phyloP scores from a whole-genome alignment of 1,140 invertebrate genomes.

The Neuroterus valhalla region DNA sequence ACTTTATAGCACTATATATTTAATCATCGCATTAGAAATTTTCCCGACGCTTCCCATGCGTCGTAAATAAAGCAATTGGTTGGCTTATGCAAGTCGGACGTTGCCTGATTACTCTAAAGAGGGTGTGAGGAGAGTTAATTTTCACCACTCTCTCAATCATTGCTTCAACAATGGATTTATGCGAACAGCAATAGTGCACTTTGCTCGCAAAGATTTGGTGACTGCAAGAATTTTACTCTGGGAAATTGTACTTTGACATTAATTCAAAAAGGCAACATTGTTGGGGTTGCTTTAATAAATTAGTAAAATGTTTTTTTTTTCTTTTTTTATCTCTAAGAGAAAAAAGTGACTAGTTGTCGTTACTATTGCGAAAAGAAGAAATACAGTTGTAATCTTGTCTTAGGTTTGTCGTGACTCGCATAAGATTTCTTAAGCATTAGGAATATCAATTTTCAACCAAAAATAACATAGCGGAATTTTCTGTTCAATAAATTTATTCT shows the following conservation, averaged over 20 bases:
- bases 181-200: slow-evolving; percentile 15
- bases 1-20: neutral
- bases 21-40: neutral
- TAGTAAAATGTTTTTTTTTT: too few relatives aligned
- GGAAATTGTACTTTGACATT: neutral
- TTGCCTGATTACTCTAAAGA: slow-evolving; percentile 39
- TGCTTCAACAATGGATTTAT: slow-evolving; percentile 50
- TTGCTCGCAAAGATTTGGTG: neutral
- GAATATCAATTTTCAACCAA: too few relatives aligned
- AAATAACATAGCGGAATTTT: too few relatives aligned
- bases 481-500: too few relatives aligned
- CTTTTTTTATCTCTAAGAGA: too few relatives aligned
- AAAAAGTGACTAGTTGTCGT: too few relatives aligned
- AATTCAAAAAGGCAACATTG: too few relatives aligned
- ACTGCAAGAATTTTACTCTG: neutral
- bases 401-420: too few relatives aligned
- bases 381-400: too few relatives aligned
- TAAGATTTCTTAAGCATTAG: too few relatives aligned
- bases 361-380: too few relatives aligned
- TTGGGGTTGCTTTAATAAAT: too few relatives aligned
- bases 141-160: slow-evolving; percentile 41
- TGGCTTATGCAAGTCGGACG: slow-evolving; percentile 41
- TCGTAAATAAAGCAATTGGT: slow-evolving; percentile 49
- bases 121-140: slow-evolving; percentile 19
- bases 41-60: neutral